Evolutionary conservation across 2,888 invertebrate species (phyloP).

Genomic region (Iphiclides podalirius): DNA sequence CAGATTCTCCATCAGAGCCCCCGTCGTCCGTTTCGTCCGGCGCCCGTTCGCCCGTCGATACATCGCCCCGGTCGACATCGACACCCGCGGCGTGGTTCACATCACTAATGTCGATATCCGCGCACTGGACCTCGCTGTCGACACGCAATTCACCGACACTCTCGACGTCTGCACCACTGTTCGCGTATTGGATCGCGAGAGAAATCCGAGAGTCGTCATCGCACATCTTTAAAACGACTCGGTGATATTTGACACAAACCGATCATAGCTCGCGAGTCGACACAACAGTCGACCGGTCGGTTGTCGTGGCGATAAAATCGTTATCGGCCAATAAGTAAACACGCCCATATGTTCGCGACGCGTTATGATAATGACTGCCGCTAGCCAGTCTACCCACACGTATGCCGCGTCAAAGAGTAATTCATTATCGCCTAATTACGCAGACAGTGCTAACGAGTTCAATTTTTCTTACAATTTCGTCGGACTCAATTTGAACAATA

Average conservation of each 20-base stretch:
- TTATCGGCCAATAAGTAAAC: conserved; percentile 26
- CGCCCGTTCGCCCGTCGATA: background rate
- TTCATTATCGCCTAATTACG: background rate
- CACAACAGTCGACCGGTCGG: conserved; percentile 30
- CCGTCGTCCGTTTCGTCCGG: background rate
- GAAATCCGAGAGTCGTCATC: conserved; percentile 48
- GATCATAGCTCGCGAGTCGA: background rate
- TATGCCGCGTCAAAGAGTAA: conserved; percentile 44
- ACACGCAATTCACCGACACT: background rate
- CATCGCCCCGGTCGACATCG: background rate
- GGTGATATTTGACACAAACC: background rate
- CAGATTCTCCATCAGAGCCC: background rate
- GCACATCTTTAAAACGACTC: conserved; percentile 40
- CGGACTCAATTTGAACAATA: no score
- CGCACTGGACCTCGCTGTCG: conserved; percentile 3
- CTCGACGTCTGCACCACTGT: background rate
- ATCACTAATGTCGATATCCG: conserved; percentile 14
- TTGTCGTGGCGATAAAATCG: conserved; percentile 40
- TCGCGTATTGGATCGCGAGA: conserved; percentile 27
- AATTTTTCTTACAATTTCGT: no score
- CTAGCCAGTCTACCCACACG: conserved; percentile 42
- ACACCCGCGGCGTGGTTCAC: background rate
- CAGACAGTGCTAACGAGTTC: no score
- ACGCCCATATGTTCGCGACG: conserved; percentile 28
- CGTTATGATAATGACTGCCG: conserved; percentile 41